A percentile compares a stretch with the other conserved stretches of the same genome.
Conservation (phyloP, 2,113 vertebrate species). For the Echinops telfairi region DNA sequence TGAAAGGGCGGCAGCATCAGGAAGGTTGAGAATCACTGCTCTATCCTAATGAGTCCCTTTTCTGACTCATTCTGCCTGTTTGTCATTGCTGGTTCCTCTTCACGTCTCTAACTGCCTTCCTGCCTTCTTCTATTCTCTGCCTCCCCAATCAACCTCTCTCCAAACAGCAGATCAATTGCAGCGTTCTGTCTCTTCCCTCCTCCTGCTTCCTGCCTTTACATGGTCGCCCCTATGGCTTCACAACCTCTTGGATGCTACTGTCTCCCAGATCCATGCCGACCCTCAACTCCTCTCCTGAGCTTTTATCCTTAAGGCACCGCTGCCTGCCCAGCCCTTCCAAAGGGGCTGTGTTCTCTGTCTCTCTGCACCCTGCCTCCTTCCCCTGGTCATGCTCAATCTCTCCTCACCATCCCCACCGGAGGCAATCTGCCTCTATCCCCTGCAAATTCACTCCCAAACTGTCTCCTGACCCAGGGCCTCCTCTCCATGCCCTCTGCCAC, state of each 20-base stretch:
- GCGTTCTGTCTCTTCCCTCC: background rate
- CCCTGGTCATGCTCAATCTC: background rate
- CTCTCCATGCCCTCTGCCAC: background rate
- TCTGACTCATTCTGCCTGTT: background rate
- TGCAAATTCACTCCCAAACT: background rate
- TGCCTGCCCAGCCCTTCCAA: background rate
- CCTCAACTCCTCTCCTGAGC: background rate
- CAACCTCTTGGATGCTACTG: background rate
- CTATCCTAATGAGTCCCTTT: background rate
- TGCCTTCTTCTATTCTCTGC: background rate
- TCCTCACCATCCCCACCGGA: background rate
- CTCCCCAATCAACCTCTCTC: background rate
- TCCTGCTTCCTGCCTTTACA: background rate
- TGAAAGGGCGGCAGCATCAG: too few relatives aligned
- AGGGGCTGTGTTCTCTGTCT: background rate
- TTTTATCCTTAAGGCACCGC: background rate
- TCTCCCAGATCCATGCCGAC: background rate
- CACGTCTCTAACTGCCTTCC: background rate
- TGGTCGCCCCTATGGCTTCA: background rate
- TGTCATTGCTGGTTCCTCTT: slow-evolving; percentile 15
- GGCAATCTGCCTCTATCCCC: background rate
- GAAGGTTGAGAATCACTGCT: background rate
- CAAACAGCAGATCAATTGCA: background rate
- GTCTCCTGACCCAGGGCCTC: background rate
- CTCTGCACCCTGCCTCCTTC: background rate